phyloP scores from a whole-genome alignment of 2,113 vertebrate genomes.

The Microcebus lehilahytsara region DNA sequence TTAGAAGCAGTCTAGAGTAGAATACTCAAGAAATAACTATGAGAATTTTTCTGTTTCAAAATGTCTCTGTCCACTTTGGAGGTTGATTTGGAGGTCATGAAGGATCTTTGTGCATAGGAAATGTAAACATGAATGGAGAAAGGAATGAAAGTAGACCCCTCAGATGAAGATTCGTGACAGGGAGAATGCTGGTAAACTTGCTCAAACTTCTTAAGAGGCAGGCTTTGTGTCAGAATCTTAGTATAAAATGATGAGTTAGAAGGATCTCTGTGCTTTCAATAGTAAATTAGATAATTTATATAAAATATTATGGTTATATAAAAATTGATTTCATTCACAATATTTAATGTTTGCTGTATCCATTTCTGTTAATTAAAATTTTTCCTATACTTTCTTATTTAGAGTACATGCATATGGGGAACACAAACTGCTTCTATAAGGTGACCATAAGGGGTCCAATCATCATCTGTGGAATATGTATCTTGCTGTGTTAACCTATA shows the following conservation, averaged over 20 bases:
- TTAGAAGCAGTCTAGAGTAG: not conserved
- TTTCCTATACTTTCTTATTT: not conserved
- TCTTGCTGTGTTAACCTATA: too few relatives aligned
- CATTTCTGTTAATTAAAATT: not conserved
- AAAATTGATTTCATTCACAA: not conserved
- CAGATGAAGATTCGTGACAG: not conserved
- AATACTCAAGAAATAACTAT: not conserved
- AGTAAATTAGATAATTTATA: not conserved
- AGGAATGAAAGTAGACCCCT: not conserved
- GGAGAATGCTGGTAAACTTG: not conserved
- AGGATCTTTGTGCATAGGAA: not conserved
- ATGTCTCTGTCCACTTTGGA: not conserved
- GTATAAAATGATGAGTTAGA: not conserved
- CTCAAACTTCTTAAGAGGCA: not conserved
- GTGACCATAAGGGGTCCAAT: too few relatives aligned
- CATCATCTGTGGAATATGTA: too few relatives aligned
- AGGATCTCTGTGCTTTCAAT: not conserved
- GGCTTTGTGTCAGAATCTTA: not conserved
- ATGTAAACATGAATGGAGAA: not conserved
- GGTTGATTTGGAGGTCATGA: not conserved
- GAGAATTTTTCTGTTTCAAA: not conserved
- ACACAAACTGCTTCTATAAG: not conserved
- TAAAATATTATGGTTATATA: not conserved
- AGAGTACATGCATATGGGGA: not conserved
- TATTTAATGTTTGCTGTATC: not conserved